Evolutionary conservation across 2,888 invertebrate species (phyloP).

Genomic region (Hermaeophaga mercurialis): DNA sequence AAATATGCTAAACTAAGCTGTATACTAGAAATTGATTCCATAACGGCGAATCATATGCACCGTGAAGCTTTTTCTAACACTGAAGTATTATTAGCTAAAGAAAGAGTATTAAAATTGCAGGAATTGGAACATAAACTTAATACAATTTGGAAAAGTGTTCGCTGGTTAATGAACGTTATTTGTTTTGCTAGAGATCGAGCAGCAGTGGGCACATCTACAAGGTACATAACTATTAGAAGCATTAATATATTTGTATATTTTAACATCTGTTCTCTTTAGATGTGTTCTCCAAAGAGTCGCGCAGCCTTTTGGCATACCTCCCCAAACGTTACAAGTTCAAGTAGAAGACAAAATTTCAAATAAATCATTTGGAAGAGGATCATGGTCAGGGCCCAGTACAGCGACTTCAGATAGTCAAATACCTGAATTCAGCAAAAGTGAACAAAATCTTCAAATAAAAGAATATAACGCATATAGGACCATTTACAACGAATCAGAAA

Average conservation of each 20-base stretch:
- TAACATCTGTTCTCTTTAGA: slow-evolving; percentile 6
- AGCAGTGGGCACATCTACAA: slow-evolving; percentile 52
- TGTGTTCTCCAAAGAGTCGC: slow-evolving; percentile 4
- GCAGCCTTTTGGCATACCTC: background rate
- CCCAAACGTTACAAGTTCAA: slow-evolving; percentile 64
- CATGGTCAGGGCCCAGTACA: slow-evolving; percentile 81
- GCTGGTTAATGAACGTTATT: slow-evolving; percentile 97
- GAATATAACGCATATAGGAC: slow-evolving; percentile 58
- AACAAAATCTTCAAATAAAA: slow-evolving; percentile 71
- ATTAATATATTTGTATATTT: too few species aligned
- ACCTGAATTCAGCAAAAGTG: slow-evolving; percentile 80
- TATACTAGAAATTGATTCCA: slow-evolving; percentile 89
- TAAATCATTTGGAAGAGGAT: slow-evolving; percentile 78
- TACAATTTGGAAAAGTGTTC: slow-evolving; percentile 87
- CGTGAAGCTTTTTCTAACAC: slow-evolving; percentile 92
- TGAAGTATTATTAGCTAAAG: slow-evolving; percentile 85
- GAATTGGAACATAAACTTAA: slow-evolving; percentile 87
- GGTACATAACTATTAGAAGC: slow-evolving; percentile 17
- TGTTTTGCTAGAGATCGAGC: slow-evolving; percentile 87
- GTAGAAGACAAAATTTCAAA: slow-evolving; percentile 77
- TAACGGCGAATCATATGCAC: slow-evolving; percentile 89
- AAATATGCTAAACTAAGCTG: slow-evolving; percentile 93
- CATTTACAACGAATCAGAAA: slow-evolving; percentile 53
- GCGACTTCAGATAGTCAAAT: slow-evolving; percentile 56
- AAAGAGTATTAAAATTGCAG: slow-evolving; percentile 79